Evolutionary conservation across 2,888 invertebrate genomes (phyloP), one percentile per base, ranked within the genome.

Genomic region (Pseudococcus jackbeardsleyi): DNA sequence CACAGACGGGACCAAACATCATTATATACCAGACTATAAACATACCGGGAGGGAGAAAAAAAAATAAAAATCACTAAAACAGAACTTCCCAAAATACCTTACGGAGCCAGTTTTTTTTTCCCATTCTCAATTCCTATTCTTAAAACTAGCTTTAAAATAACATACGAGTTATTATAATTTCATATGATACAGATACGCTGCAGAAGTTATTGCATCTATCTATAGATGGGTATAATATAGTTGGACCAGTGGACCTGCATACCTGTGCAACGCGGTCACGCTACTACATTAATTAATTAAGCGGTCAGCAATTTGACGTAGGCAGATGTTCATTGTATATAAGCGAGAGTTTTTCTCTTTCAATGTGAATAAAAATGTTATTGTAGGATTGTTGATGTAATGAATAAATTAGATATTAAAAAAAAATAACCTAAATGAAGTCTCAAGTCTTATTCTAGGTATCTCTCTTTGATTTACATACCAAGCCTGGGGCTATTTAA

Each of bases 1-100:
- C 22, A 86, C 68, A 86, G 86, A 86, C 86, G 86, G 77, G 72
- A 68, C 72, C 48, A 42, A 86, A 86, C 86, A 86, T 86, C 86
- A 86, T 86, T 86, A 86, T 86, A 86, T 68, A 72, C 42, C 15
- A 84, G 84, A 42, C 82, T 84, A 84, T 84, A 84, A 84, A 84
- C 50, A 72, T 26, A 59, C 59, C 59, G 72, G 72, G 72, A 15
- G 72, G 26, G 33, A 22, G 19, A 15, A n/a, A 22, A 15, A 9
- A 11, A 72, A 48, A 48, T 12, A 72, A 72, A 72, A 72, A 72
- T 33, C 59, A 59, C 59, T 59, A 48, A 48, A 59, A 59, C 72
- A 72, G 72, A 72, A 72, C 72, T 72, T 72, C 72, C 72, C 72
- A 72, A 72, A 72, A 22, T 72, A 72, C 72, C 19, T 22, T 12